phyloP scores from a whole-genome alignment of 1,140 invertebrate species.

The Drosophila sulfurigaster region DNA sequence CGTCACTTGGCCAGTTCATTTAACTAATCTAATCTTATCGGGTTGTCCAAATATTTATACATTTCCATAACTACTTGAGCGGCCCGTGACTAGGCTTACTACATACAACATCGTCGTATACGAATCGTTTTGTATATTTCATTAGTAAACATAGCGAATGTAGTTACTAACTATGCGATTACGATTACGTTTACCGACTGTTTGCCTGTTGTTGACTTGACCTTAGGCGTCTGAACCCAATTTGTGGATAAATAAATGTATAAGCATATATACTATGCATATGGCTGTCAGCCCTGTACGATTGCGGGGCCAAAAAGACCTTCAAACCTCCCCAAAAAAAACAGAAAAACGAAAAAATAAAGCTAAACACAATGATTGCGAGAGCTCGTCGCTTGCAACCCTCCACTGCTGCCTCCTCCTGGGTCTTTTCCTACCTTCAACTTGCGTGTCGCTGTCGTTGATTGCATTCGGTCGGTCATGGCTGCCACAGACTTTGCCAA shows the following conservation, averaged over 20 bases:
- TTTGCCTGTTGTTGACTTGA: constrained; percentile 59
- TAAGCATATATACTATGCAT: constrained; percentile 14
- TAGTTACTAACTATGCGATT: constrained; percentile 80
- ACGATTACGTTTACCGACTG: constrained; percentile 53
- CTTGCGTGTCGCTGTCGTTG: constrained; percentile 65
- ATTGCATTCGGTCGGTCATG: constrained; percentile 81
- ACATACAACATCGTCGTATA: neutral
- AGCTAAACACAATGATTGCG: constrained; percentile 67
- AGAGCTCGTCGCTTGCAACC: constrained; percentile 44
- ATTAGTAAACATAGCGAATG: constrained; percentile 74
- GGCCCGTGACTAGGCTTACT: constrained; percentile 28
- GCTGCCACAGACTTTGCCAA: constrained; percentile 54
- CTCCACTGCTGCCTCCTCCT: neutral
- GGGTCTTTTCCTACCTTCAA: constrained; percentile 59
- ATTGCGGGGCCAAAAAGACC: constrained; percentile 52
- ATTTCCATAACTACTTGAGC: constrained; percentile 35
- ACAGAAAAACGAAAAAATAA: constrained; percentile 20
- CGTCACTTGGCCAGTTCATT: neutral
- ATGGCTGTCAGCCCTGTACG: constrained; percentile 6
- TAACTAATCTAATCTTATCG: constrained; percentile 33
- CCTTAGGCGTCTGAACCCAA: constrained; percentile 79
- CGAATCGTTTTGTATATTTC: constrained; percentile 67
- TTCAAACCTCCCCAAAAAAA: constrained; percentile 66
- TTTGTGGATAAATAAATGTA: constrained; percentile 62
- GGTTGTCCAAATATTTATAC: constrained; percentile 5